Base-by-base conservation (phyloP, 2,888 invertebrate genomes). In the Griposia aprilina region DNA sequence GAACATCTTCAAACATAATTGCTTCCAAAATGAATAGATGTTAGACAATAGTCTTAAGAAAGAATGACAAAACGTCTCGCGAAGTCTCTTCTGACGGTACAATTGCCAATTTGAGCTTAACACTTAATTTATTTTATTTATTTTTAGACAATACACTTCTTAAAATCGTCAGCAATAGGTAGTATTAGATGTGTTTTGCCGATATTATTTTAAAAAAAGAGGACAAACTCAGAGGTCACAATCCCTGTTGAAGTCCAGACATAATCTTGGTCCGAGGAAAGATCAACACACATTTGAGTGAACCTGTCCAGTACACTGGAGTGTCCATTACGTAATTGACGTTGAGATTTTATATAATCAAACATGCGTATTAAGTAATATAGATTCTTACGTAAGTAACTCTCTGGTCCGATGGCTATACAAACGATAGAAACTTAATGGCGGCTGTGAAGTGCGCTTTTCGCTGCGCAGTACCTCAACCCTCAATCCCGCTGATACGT, bases 11-110 rank as follows among this genome's bases (percentile, higher is more conserved):
- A 90, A 91, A 91, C 90, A 93, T 94, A 95, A 96, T 95, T 95
- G 94, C 93, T 94, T 93, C 88, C 81, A 93, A 94, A 94, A 94
- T 94, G 94, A 95, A 96, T 94, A 94, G 94, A 92, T 91, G 88
- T 91, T 94, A 95, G 92, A 95, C 95, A 95, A 95, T 93, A 89
- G 91, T 78, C 81, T 89, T 87, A 83, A 73, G 87, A 91, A 92
- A 91, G 90, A 93, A 94, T 91, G 91, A 92, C 91, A 92, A 91
- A 90, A 89, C 86, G 90, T 87, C 90, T 86, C 72, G 88, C 89
- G 82, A 91, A 91, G 90, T 90, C 82, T 90, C 80, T 83, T 84
- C 81, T 85, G 83, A 83, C 73, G 77, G 81, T 80, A 91, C 90
- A 87, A 84, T 87, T 84, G 86, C 80, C 79, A 84, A 86, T 89